Conservation (phyloP, 64 coral and sea anemone genomes). For the Stichodactyla mertensii region DNA sequence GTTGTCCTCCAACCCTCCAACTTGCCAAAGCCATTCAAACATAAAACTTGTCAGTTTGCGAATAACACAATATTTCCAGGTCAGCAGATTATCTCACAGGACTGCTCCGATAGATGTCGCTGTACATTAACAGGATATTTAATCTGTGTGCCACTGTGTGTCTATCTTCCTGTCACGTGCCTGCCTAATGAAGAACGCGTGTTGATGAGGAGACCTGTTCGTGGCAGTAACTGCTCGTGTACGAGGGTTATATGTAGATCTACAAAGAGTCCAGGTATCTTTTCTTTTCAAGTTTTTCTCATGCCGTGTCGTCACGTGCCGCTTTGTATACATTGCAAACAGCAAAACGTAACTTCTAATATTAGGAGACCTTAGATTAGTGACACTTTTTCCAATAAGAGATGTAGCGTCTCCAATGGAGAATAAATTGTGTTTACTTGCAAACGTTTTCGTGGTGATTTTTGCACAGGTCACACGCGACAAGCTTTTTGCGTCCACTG, state of each 20-base stretch:
- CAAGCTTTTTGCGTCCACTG: too few species aligned
- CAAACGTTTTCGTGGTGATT: too few species aligned
- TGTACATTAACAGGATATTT: slow-evolving; percentile 28
- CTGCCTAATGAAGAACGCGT: slow-evolving; percentile 13
- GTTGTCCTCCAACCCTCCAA: background rate
- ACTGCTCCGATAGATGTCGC: slow-evolving; percentile 44
- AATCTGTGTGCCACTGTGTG: slow-evolving; percentile 31
- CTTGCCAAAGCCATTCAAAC: background rate
- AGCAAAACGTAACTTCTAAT: too few species aligned
- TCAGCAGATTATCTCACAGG: slow-evolving; percentile 34
- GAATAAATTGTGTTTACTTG: too few species aligned
- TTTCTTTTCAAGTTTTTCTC: too few species aligned
- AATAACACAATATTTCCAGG: slow-evolving; percentile 6
- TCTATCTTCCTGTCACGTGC: slow-evolving; percentile 20
- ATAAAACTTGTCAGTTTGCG: background rate
- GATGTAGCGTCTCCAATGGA: too few species aligned
- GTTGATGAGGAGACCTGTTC: slow-evolving; percentile 6
- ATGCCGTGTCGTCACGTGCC: too few species aligned
- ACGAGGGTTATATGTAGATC: slow-evolving; percentile 10
- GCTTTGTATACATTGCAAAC: background rate
- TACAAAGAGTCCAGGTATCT: background rate
- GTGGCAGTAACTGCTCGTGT: slow-evolving; percentile 36
- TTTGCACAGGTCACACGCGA: too few species aligned
- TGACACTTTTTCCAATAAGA: too few species aligned
- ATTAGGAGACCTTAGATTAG: too few species aligned